These are phyloP conservation scores for Hirudo medicinalis DNA, from an alignment of 1,140 invertebrate genomes.

Conservation along the genomic window DNA sequence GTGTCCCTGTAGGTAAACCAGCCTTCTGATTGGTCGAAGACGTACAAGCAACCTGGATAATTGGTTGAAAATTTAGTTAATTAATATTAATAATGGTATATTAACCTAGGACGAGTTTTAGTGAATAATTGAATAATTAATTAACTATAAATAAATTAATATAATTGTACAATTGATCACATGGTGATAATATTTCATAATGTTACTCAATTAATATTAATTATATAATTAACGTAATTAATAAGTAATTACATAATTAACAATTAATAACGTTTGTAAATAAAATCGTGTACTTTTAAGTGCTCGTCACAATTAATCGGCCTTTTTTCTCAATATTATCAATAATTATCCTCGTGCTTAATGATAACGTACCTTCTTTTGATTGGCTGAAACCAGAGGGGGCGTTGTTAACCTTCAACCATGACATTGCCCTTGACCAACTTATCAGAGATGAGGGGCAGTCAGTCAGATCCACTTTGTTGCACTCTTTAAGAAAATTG, in stretches of 20 bases:
- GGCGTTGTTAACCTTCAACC: background rate
- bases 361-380: background rate
- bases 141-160: too few relatives aligned
- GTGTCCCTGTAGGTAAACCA: background rate
- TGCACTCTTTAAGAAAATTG: background rate
- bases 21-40: constrained; percentile 13
- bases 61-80: background rate
- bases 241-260: too few relatives aligned
- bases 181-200: too few relatives aligned
- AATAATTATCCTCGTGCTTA: background rate
- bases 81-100: too few relatives aligned
- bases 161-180: too few relatives aligned
- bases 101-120: too few relatives aligned
- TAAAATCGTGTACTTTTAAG: background rate
- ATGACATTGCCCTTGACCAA: background rate
- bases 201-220: too few relatives aligned
- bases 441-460: background rate
- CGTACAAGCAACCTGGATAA: constrained; percentile 7
- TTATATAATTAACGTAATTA: too few relatives aligned
- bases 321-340: too few relatives aligned
- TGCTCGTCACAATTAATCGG: background rate
- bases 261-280: too few relatives aligned
- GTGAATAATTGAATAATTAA: too few relatives aligned
- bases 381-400: background rate
- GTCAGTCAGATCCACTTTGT: background rate